A percentile compares a stretch with the other conserved stretches of the same genome.
Evolutionary conservation across 2,888 invertebrate species (phyloP).

Genomic region (Orthonevra nobilis): DNA sequence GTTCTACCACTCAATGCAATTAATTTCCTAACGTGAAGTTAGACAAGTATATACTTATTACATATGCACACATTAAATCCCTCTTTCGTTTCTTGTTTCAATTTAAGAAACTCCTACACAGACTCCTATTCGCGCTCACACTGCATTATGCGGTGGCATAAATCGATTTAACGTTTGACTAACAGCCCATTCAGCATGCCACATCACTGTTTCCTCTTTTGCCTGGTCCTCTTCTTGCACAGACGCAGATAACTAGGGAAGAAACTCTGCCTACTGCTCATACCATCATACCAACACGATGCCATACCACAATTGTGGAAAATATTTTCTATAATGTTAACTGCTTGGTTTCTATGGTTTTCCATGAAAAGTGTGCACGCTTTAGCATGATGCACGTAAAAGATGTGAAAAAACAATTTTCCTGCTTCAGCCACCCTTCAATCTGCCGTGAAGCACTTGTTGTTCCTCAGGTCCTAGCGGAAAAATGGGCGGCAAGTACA

Average conservation of each 20-base stretch:
- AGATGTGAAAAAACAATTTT: constrained; percentile 28
- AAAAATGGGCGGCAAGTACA: too few relatives aligned
- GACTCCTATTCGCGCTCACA: not conserved
- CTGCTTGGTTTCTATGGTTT: constrained; percentile 31
- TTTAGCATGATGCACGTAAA: constrained; percentile 25
- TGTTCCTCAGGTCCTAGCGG: constrained; percentile 17
- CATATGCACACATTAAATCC: too few relatives aligned
- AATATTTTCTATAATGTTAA: constrained; percentile 45
- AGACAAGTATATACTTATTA: too few relatives aligned
- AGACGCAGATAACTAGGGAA: too few relatives aligned
- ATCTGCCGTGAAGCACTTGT: constrained; percentile 17
- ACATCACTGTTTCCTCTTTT: constrained; percentile 20
- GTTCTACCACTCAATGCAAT: constrained; percentile 26
- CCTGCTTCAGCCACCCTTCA: not conserved
- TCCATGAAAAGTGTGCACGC: constrained; percentile 5
- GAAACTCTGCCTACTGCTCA: too few relatives aligned
- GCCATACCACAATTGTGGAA: constrained; percentile 16
- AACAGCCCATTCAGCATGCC: constrained; percentile 37
- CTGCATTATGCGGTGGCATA: constrained; percentile 26
- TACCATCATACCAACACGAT: too few relatives aligned
- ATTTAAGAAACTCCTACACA: not conserved
- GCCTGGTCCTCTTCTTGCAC: too few relatives aligned
- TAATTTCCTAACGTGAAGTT: constrained; percentile 25
- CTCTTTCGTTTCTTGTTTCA: too few relatives aligned
- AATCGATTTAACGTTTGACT: constrained; percentile 53